These are phyloP conservation scores for Himalopsyche japonica DNA, from an alignment of 2,888 invertebrate species.

Conservation along the genomic window DNA sequence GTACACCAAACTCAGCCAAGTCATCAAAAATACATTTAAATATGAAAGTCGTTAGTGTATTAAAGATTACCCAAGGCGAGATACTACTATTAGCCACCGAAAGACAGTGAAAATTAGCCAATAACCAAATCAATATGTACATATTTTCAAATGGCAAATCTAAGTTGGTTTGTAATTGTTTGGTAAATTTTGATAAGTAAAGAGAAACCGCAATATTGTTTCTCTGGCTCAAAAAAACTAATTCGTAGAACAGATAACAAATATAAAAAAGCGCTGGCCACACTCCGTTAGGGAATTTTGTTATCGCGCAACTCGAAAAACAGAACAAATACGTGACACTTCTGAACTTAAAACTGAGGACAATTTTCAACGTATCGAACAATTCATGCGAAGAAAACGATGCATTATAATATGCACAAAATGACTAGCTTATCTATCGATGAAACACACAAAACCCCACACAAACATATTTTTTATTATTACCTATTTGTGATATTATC, in stretches of 20 bases:
- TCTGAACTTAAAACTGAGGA: background rate
- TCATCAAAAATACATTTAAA: too few species aligned
- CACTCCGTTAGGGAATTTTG: background rate
- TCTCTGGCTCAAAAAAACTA: too few species aligned
- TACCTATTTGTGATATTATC: background rate
- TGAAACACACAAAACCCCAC: background rate
- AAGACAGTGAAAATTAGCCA: too few species aligned
- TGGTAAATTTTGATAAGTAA: background rate
- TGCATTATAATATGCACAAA: background rate
- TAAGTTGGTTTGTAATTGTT: too few species aligned
- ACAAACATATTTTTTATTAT: background rate
- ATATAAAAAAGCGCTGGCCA: background rate
- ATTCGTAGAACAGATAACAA: background rate
- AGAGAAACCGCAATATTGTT: background rate
- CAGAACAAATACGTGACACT: background rate
- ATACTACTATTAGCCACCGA: too few species aligned
- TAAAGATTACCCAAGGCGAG: too few species aligned
- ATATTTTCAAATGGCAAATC: too few species aligned
- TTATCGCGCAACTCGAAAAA: background rate
- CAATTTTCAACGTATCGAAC: background rate
- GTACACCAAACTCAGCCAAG: too few species aligned
- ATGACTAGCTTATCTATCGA: background rate
- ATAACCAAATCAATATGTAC: too few species aligned
- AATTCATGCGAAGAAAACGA: background rate
- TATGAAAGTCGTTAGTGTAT: too few species aligned